Evolutionary conservation across 2,113 vertebrate species (phyloP).

Genomic region (Microtus montanus): DNA sequence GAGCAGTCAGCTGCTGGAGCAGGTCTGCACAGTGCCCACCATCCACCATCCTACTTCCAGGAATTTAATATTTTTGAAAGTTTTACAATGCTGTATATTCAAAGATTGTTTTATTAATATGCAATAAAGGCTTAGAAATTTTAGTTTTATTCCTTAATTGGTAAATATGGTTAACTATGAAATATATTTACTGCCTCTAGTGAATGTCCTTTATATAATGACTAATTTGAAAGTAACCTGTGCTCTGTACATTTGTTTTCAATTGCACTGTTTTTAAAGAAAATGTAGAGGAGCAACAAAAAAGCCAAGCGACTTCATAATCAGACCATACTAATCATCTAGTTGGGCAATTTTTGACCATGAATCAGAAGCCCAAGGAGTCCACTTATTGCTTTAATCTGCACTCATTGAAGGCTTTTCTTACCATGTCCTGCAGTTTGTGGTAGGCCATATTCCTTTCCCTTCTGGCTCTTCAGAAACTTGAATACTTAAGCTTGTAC

Average conservation of each 20-base stretch:
- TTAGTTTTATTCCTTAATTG: slow-evolving; percentile 84
- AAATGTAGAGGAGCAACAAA: slow-evolving; percentile 80
- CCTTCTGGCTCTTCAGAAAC: slow-evolving; percentile 87
- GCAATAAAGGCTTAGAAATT: slow-evolving; percentile 88
- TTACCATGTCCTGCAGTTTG: slow-evolving; percentile 81
- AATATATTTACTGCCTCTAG: slow-evolving; percentile 85
- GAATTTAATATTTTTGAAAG: slow-evolving; percentile 86
- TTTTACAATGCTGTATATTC: slow-evolving; percentile 89
- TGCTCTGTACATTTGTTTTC: slow-evolving; percentile 85
- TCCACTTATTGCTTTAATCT: slow-evolving; percentile 82
- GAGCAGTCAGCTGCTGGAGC: slow-evolving; percentile 80
- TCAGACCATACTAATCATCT: slow-evolving; percentile 81
- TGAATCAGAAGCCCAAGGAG: slow-evolving; percentile 80
- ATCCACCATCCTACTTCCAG: slow-evolving; percentile 82
- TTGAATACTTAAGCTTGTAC: slow-evolving; percentile 92
- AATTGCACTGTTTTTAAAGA: slow-evolving; percentile 87
- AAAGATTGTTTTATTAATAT: slow-evolving; percentile 89
- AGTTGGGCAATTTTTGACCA: slow-evolving; percentile 81
- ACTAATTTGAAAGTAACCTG: slow-evolving; percentile 84
- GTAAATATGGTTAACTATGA: slow-evolving; percentile 84
- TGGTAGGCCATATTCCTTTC: slow-evolving; percentile 83
- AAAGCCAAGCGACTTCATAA: slow-evolving; percentile 75
- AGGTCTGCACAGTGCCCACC: slow-evolving; percentile 79
- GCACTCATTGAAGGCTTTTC: slow-evolving; percentile 82
- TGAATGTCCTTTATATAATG: slow-evolving; percentile 87